Evolutionary conservation across 2,113 vertebrate genomes (phyloP), one percentile per base, ranked within the genome.

Genomic region (Lophochroa leadbeateri): DNA sequence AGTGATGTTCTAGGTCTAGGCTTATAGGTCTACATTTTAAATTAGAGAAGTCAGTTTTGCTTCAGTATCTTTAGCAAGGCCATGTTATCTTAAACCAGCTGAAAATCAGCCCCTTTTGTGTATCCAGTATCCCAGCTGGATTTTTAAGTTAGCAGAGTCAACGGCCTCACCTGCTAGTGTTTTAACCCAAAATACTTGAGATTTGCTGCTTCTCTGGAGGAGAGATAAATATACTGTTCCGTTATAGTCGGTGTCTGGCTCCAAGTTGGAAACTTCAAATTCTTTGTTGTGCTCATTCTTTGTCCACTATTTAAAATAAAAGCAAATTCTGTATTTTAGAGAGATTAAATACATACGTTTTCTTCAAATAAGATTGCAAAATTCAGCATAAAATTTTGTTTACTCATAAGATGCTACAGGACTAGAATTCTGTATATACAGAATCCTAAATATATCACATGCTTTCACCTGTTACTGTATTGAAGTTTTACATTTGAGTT

Each of bases 111-210:
- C 25, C 39, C 5, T 71, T 35, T 35, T 78, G 21, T 52, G 20
- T 25, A 13, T 27, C 76, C 35, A n/a, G 0, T 18, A 65, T 69
- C 60, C 60, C 35, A 91, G 19, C 17, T 85, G 69, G 41, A 15
- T 24, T 43, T 84, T 8, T 10, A 58, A 57, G 18, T 23, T 9
- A 93, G 68, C 46, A 67, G 63, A 55, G 31, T 33, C 83, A 18
- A 49, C 16, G 72, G 18, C 71, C 97, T 98, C 81, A 98, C 98
- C 98, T 90, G 97, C 72, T 37, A 97, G 92, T 0, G 98, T 98
- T 95, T 70, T 97, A 35, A 98, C 97, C 50, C 39, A n/a, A 87
- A 98, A 98, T 12, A 53, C 8, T 10, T 95, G 96, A 41, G 96
- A 23, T 39, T 89, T 70, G 41, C 98, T 98, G 60, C 70, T 92